Evolutionary conservation across 1,140 invertebrate species (phyloP).

Genomic region (Parasteatoda tepidariorum): DNA sequence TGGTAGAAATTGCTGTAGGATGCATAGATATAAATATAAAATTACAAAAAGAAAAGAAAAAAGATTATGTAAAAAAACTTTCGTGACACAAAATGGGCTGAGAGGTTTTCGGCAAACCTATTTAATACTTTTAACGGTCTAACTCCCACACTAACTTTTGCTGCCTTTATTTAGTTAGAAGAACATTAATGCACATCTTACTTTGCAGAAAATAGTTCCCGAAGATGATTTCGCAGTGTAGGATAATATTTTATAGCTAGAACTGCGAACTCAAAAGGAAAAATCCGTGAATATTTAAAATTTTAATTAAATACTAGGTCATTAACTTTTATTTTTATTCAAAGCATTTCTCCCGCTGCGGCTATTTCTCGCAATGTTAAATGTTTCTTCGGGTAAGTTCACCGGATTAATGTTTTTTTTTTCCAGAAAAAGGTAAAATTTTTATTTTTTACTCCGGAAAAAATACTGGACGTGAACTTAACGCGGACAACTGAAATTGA

Average conservation of each 20-base stretch:
- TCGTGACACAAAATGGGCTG: constrained; percentile 25
- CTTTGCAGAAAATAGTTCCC: neutral
- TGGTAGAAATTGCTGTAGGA: neutral
- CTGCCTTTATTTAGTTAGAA: constrained; percentile 44
- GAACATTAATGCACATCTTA: constrained; percentile 26
- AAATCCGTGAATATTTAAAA: constrained; percentile 23
- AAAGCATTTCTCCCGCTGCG: neutral
- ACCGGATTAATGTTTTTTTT: neutral
- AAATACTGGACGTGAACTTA: too few species aligned
- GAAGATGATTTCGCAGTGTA: neutral
- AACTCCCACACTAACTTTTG: neutral
- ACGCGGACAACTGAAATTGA: too few species aligned
- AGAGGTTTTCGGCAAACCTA: constrained; percentile 30
- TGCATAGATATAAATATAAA: neutral
- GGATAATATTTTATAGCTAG: neutral
- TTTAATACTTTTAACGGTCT: constrained; percentile 37
- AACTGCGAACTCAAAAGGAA: neutral
- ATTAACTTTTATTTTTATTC: neutral
- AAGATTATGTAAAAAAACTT: constrained; percentile 52
- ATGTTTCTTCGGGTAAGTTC: neutral
- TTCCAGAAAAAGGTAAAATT: neutral
- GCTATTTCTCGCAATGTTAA: neutral
- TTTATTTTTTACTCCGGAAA: too few species aligned
- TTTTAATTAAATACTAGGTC: constrained; percentile 21
- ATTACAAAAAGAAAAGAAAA: neutral